Evolutionary conservation across 1,140 invertebrate genomes (phyloP).

Genomic region (Drosophila tani): DNA sequence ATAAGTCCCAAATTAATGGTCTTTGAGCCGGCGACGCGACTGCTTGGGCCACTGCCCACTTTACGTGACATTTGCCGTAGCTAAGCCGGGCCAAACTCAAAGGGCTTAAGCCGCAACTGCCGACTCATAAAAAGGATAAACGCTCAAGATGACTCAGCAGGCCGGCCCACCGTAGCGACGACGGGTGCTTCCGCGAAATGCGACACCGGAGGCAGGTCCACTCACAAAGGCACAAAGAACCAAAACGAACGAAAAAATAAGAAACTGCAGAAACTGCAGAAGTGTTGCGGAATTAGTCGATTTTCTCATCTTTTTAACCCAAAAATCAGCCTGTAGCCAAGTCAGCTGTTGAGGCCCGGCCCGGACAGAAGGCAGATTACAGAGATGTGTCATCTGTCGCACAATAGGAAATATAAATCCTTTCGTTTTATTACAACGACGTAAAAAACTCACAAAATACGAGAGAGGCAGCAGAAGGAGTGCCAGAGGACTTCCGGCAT

Average conservation of each 20-base stretch:
- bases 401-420: constrained; percentile 84
- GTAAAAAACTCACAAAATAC: constrained; percentile 47
- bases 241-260: constrained; percentile 6
- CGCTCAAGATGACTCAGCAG: constrained; percentile 73
- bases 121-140: constrained; percentile 79
- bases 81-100: constrained; percentile 58
- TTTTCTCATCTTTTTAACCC: constrained; percentile 49
- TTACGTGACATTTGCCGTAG: constrained; percentile 79
- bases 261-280: constrained; percentile 31
- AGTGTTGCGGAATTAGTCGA: constrained; percentile 67
- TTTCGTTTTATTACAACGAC: constrained; percentile 79
- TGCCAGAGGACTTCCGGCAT: constrained; percentile 65
- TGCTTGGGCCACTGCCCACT: constrained; percentile 62
- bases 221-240: constrained; percentile 26
- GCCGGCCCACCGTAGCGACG: constrained; percentile 38
- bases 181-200: constrained; percentile 76
- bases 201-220: constrained; percentile 56
- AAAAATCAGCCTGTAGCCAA: constrained; percentile 54
- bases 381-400: constrained; percentile 71
- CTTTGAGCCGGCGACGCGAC: constrained; percentile 52
- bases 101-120: constrained; percentile 67
- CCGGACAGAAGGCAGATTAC: constrained; percentile 52
- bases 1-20: constrained; percentile 79
- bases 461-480: constrained; percentile 27
- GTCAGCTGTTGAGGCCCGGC: constrained; percentile 59